A percentile compares a stretch with the other conserved stretches of the same genome.
phyloP scores from a whole-genome alignment of 1,140 invertebrate genomes.

The Sitobion miscanthi region DNA sequence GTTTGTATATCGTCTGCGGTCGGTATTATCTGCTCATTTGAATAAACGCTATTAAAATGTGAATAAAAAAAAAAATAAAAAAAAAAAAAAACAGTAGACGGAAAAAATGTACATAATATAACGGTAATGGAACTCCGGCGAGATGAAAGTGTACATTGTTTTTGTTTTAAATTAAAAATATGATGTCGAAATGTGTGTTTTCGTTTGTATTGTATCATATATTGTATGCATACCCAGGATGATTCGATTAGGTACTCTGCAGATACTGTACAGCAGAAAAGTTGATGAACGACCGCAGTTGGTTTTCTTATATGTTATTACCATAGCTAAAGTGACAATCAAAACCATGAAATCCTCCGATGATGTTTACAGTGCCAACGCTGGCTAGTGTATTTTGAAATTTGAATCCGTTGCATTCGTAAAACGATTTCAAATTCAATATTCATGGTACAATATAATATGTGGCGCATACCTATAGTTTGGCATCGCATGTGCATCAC shows the following conservation, averaged over 20 bases:
- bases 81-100: constrained; percentile 24
- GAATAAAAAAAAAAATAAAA: not conserved
- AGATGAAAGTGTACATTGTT: not conserved
- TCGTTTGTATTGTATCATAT: not conserved
- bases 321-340: not conserved
- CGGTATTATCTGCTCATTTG: constrained; percentile 47
- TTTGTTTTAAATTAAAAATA: constrained; percentile 50
- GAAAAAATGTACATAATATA: not conserved
- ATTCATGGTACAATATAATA: not conserved
- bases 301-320: not conserved
- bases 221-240: not conserved
- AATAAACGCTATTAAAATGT: constrained; percentile 56
- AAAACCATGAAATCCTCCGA: not conserved
- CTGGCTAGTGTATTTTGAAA: not conserved
- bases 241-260: not conserved
- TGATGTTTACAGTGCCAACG: not conserved
- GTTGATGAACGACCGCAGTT: not conserved
- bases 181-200: not conserved
- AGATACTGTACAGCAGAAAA: not conserved
- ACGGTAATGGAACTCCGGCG: not conserved
- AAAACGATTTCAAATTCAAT: not conserved
- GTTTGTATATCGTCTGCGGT: constrained; percentile 36
- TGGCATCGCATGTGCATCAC: not conserved
- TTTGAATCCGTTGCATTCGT: not conserved
- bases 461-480: not conserved